Evolutionary conservation across 2,888 invertebrate species (phyloP).

Genomic region (Isotomurus palustris): DNA sequence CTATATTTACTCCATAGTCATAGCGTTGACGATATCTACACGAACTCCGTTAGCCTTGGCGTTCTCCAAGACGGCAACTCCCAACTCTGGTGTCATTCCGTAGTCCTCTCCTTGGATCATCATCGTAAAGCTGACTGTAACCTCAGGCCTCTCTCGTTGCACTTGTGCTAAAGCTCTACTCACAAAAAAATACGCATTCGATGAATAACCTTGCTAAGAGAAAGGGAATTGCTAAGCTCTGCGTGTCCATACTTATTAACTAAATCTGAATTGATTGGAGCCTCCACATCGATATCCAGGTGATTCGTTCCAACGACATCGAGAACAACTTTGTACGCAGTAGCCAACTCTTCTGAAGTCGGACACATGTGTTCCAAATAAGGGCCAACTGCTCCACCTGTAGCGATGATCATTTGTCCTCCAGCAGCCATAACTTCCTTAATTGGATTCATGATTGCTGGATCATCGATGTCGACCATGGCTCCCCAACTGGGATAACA

Average conservation of each 20-base stretch:
- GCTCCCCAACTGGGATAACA: slow-evolving; percentile 44
- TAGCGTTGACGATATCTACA: slow-evolving; percentile 37
- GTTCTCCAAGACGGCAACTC: slow-evolving; percentile 30
- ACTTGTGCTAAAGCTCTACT: slow-evolving; percentile 31
- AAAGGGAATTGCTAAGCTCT: too few relatives aligned
- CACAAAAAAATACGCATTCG: neutral
- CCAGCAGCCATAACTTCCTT: slow-evolving; percentile 33
- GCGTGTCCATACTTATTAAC: slow-evolving; percentile 37
- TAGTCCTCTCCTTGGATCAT: slow-evolving; percentile 42
- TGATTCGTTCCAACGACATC: slow-evolving; percentile 36
- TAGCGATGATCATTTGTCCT: slow-evolving; percentile 42
- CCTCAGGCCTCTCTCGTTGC: slow-evolving; percentile 33
- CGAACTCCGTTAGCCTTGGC: slow-evolving; percentile 37
- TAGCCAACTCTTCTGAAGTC: slow-evolving; percentile 21
- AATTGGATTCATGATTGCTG: slow-evolving; percentile 33
- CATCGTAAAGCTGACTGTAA: slow-evolving; percentile 38
- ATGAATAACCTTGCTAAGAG: too few relatives aligned
- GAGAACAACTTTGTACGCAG: slow-evolving; percentile 36
- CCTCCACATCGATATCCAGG: slow-evolving; percentile 43
- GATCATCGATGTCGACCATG: slow-evolving; percentile 32
- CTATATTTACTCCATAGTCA: slow-evolving; percentile 44
- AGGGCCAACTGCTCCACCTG: slow-evolving; percentile 41
- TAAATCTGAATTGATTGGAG: slow-evolving; percentile 35
- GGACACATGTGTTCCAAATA: slow-evolving; percentile 41
- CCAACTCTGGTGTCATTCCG: slow-evolving; percentile 39